Conservation (phyloP, 2,113 vertebrate genomes). For the Alosa alosa region DNA sequence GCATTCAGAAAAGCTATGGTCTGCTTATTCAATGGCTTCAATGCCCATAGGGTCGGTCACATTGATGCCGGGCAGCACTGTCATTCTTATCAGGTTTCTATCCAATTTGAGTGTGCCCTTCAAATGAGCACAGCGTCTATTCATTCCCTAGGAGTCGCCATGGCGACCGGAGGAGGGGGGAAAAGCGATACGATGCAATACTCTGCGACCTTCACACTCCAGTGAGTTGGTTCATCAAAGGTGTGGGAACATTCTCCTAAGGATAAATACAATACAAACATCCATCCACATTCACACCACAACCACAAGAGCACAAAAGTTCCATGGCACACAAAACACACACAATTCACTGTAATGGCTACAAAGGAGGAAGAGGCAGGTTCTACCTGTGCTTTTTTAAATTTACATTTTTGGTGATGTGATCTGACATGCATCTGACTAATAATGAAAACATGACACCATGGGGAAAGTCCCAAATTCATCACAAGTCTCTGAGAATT, state of each 20-base stretch:
- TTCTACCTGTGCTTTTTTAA: not conserved
- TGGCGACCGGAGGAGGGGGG: not conserved
- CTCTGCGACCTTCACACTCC: constrained; percentile 8
- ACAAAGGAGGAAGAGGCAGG: not conserved
- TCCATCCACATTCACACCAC: not conserved
- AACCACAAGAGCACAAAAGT: not conserved
- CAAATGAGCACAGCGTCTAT: not conserved
- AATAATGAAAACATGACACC: not conserved
- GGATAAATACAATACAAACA: not conserved
- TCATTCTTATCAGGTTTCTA: not conserved
- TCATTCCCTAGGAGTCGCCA: not conserved
- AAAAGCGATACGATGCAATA: not conserved
- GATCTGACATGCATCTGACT: not conserved
- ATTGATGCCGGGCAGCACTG: not conserved
- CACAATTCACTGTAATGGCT: not conserved
- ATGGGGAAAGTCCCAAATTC: not conserved
- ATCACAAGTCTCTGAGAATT: not conserved
- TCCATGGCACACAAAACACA: not conserved
- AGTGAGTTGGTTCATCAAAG: constrained; percentile 7
- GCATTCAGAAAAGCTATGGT: not conserved
- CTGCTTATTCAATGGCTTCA: not conserved
- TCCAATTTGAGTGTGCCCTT: constrained; percentile 6
- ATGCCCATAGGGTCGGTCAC: not conserved
- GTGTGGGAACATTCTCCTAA: not conserved
- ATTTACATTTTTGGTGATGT: not conserved